Percentiles rank a stretch among this genome's conserved stretches.
These are phyloP conservation scores for Argynnis bischoffii DNA, from an alignment of 2,888 invertebrate genomes.

Conservation along the genomic window DNA sequence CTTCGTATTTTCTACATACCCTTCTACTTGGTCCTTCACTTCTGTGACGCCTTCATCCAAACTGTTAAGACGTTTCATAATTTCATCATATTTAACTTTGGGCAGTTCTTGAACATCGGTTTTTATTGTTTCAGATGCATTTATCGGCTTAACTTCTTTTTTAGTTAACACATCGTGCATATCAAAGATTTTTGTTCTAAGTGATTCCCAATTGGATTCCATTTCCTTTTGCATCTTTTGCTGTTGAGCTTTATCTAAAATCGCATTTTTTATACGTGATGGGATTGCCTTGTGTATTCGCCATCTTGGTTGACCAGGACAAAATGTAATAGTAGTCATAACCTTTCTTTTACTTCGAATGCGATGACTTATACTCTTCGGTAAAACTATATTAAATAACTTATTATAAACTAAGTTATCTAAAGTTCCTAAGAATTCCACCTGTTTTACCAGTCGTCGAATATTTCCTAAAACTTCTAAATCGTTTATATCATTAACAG, in stretches of 20 bases:
- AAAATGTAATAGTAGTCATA: slow-evolving; percentile 54
- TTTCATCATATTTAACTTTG: slow-evolving; percentile 54
- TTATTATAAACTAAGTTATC: slow-evolving; percentile 78
- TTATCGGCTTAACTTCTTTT: slow-evolving; percentile 44
- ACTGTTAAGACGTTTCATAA: slow-evolving; percentile 58
- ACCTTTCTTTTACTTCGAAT: slow-evolving; percentile 69
- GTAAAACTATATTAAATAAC: slow-evolving; percentile 63
- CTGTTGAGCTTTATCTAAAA: slow-evolving; percentile 66
- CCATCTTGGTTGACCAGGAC: slow-evolving; percentile 70
- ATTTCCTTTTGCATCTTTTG: slow-evolving; percentile 67
- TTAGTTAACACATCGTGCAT: slow-evolving; percentile 65
- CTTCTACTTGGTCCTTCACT: slow-evolving; percentile 57
- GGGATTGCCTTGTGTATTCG: slow-evolving; percentile 61
- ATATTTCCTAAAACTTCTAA: slow-evolving; percentile 82
- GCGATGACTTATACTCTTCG: slow-evolving; percentile 56
- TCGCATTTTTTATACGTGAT: slow-evolving; percentile 63
- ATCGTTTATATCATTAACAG: slow-evolving; percentile 82
- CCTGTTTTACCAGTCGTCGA: slow-evolving; percentile 79
- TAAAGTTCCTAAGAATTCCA: slow-evolving; percentile 76
- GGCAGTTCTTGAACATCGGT: slow-evolving; percentile 41
- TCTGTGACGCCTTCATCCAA: slow-evolving; percentile 59
- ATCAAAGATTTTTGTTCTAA: slow-evolving; percentile 61
- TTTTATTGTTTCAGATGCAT: slow-evolving; percentile 36
- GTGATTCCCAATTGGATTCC: slow-evolving; percentile 57
- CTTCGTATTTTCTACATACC: slow-evolving; percentile 54